Evolutionary conservation across 2,797 vertebrate species (phyloP).

Genomic region (Cyclura pinguis): DNA sequence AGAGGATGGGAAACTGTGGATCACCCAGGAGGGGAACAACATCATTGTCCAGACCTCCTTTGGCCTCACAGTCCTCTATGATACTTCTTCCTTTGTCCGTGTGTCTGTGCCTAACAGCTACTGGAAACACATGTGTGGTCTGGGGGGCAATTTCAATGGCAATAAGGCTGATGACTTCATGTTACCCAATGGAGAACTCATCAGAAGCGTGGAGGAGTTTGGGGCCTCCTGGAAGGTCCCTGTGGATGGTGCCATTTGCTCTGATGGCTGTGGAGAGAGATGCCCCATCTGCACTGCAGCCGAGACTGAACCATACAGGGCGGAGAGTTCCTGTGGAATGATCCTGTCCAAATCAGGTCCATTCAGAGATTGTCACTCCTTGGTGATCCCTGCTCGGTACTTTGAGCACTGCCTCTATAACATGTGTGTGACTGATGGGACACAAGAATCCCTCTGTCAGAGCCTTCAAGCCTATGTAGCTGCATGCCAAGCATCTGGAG

Average conservation of each 20-base stretch:
- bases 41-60: constrained; percentile 54
- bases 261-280: constrained; percentile 35
- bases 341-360: constrained; percentile 69
- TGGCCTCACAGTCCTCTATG: constrained; percentile 19
- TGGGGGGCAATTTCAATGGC: constrained; percentile 81
- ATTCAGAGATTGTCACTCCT: constrained; percentile 70
- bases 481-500: constrained; percentile 76
- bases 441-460: constrained; percentile 70
- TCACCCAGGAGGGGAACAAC: constrained; percentile 69
- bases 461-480: constrained; percentile 74
- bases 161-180: constrained; percentile 73
- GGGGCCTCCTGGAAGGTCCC: constrained; percentile 72
- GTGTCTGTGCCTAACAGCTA: constrained; percentile 19
- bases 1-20: constrained; percentile 55
- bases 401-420: constrained; percentile 75
- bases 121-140: constrained; percentile 71
- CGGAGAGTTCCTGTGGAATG: constrained; percentile 45
- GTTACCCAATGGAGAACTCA: constrained; percentile 45
- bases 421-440: constrained; percentile 68
- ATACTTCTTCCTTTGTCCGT: neutral
- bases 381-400: constrained; percentile 67
- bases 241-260: constrained; percentile 68
- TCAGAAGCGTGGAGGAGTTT: constrained; percentile 57
- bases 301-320: neutral
- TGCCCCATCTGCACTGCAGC: constrained; percentile 50